Percentiles rank a stretch among this genome's conserved stretches.
phyloP scores from a whole-genome alignment of 2,113 vertebrate species.

The Symphodus melops region DNA sequence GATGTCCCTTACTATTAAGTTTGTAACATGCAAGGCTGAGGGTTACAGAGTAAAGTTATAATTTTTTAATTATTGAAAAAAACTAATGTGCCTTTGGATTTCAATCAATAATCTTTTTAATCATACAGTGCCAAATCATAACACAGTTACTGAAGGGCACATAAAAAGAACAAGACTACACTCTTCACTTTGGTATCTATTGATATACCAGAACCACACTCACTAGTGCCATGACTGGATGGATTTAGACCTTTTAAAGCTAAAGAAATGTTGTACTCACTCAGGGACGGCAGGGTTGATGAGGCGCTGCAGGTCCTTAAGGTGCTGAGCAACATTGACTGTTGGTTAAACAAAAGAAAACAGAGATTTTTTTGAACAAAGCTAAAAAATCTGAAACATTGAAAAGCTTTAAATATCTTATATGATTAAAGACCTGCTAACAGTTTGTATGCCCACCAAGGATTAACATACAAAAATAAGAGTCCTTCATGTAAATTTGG shows the following conservation, averaged over 20 bases:
- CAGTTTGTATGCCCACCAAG: background rate
- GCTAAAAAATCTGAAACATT: background rate
- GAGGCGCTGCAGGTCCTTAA: conserved; percentile 69
- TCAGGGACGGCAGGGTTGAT: conserved; percentile 48
- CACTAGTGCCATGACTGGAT: too few species aligned
- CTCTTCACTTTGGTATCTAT: too few species aligned
- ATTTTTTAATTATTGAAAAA: too few species aligned
- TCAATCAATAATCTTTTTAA: too few species aligned
- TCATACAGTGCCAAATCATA: too few species aligned
- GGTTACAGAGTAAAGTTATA: too few species aligned
- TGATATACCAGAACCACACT: too few species aligned
- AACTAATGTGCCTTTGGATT: too few species aligned
- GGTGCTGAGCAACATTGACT: conserved; percentile 63
- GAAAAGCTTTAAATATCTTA: background rate
- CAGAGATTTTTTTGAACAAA: background rate
- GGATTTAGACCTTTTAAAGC: background rate
- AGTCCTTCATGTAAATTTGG: background rate
- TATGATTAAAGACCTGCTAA: background rate
- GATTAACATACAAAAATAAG: background rate
- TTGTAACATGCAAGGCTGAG: too few species aligned
- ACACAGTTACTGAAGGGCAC: too few species aligned
- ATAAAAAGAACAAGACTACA: too few species aligned
- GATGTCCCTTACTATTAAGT: too few species aligned
- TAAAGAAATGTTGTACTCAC: conserved; percentile 54
- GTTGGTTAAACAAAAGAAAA: conserved; percentile 49